phyloP scores from a whole-genome alignment of 2,113 vertebrate species.

The Gnathonemus echidnorhynchus region DNA sequence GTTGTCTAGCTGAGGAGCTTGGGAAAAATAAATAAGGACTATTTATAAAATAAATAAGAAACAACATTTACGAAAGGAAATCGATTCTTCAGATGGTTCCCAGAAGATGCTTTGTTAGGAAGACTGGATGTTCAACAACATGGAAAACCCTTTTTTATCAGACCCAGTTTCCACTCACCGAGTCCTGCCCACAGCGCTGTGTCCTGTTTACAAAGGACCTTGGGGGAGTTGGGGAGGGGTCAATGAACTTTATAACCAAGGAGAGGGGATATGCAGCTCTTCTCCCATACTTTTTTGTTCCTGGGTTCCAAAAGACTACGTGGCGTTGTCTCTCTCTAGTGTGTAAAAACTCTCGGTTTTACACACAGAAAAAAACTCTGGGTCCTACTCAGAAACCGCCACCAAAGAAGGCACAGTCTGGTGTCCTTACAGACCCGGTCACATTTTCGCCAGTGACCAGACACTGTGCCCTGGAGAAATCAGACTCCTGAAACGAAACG shows the following conservation, averaged over 20 bases:
- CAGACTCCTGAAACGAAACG: background rate
- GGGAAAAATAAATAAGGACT: background rate
- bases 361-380: background rate
- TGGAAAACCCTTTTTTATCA: background rate
- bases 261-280: background rate
- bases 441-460: background rate
- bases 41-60: background rate
- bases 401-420: background rate
- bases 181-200: background rate
- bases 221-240: background rate
- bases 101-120: background rate
- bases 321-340: background rate
- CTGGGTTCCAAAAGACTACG: background rate
- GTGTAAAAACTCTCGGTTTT: background rate
- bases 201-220: slow-evolving; percentile 6
- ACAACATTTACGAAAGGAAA: background rate
- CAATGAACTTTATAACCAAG: background rate
- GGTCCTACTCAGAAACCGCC: background rate
- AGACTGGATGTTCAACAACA: background rate
- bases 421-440: background rate
- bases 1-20: too few species aligned
- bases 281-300: background rate
- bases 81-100: background rate
- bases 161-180: background rate
- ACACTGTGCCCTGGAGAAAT: background rate